These are phyloP conservation scores for Pocillopora meandrina DNA, from an alignment of 92 coral and sea anemone species.

Conservation along the genomic window DNA sequence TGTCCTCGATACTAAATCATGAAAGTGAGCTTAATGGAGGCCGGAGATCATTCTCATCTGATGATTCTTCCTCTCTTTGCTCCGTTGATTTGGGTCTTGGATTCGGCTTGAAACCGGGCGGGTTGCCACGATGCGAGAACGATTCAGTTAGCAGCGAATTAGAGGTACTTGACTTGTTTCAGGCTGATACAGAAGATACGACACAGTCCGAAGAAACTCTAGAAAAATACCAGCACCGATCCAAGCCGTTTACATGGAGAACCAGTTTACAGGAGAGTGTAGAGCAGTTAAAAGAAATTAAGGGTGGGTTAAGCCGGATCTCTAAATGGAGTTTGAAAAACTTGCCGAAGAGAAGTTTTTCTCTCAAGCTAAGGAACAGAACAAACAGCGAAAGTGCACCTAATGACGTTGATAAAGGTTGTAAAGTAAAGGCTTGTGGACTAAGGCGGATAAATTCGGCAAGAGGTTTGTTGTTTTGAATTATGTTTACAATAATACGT, in stretches of 20 bases:
- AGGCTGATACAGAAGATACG: conserved; percentile 13
- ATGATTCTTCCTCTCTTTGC: conserved; percentile 28
- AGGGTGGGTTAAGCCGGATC: conserved; percentile 26
- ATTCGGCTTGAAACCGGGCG: conserved; percentile 84
- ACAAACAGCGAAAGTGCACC: conserved; percentile 9
- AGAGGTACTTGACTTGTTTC: conserved; percentile 4
- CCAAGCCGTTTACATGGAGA: conserved; percentile 6
- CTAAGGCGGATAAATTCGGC: conserved; percentile 30
- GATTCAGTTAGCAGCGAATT: conserved; percentile 24
- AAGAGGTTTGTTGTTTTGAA: conserved; percentile 5
- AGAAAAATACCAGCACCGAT: background rate
- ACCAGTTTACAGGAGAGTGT: conserved; percentile 19
- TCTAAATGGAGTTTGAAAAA: conserved; percentile 4
- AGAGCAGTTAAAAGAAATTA: conserved; percentile 19
- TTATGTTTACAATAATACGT: too few relatives aligned
- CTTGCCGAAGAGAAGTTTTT: conserved; percentile 33
- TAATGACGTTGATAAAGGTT: background rate
- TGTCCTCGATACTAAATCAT: conserved; percentile 10
- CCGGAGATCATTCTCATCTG: conserved; percentile 51
- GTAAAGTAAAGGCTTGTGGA: conserved; percentile 17
- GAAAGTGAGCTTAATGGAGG: conserved; percentile 44
- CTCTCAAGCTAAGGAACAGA: conserved; percentile 14
- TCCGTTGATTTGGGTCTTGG: conserved; percentile 86
- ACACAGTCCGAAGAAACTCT: conserved; percentile 11
- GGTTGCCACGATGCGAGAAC: conserved; percentile 61